Evolutionary conservation across 2,888 invertebrate genomes (phyloP).

Genomic region (Standfussiana lucernea): DNA sequence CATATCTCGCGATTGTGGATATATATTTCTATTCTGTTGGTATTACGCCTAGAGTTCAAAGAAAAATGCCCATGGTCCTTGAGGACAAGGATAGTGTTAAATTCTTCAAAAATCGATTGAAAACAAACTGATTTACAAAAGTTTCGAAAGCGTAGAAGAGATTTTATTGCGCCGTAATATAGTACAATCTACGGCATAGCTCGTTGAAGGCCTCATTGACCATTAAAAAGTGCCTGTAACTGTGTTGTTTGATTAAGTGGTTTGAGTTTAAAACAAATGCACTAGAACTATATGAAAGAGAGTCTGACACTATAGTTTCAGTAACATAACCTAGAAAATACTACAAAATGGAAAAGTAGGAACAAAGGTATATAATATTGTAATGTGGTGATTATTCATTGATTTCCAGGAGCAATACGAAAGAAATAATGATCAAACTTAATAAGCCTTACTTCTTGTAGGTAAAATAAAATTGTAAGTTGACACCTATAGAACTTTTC

Average conservation of each 20-base stretch:
- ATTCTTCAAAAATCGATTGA: background rate
- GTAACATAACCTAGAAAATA: background rate
- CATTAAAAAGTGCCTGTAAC: background rate
- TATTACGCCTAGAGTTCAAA: background rate
- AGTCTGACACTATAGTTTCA: background rate
- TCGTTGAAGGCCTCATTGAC: background rate
- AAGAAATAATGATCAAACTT: constrained; percentile 42
- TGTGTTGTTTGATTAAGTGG: background rate
- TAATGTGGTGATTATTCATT: constrained; percentile 38
- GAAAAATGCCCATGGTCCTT: background rate
- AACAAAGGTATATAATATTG: constrained; percentile 21
- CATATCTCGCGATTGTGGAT: background rate
- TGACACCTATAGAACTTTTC: constrained; percentile 8
- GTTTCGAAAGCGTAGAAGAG: background rate
- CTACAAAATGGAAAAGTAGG: background rate
- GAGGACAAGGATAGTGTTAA: background rate
- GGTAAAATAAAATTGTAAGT: constrained; percentile 63
- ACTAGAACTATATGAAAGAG: constrained; percentile 4
- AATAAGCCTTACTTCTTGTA: constrained; percentile 60
- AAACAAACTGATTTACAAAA: background rate
- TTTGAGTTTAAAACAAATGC: background rate
- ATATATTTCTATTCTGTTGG: background rate
- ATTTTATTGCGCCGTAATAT: background rate
- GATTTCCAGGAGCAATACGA: constrained; percentile 38
- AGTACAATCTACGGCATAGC: background rate